Evolutionary conservation across 2,888 invertebrate genomes (phyloP).

Genomic region (Caenorhabditis sp.): DNA sequence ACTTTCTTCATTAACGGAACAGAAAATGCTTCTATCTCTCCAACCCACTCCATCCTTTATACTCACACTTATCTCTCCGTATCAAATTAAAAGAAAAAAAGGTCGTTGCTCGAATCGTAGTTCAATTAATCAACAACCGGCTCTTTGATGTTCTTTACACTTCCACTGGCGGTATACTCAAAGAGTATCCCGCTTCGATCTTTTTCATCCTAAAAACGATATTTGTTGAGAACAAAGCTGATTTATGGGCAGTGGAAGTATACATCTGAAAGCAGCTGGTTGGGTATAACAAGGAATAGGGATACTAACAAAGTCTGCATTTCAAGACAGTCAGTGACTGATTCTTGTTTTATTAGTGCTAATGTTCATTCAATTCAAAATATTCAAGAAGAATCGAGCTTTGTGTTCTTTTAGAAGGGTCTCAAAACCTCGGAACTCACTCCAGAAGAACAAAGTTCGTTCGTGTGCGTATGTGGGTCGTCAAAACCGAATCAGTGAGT

Average conservation of each 20-base stretch:
- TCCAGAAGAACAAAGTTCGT: conserved; percentile 3
- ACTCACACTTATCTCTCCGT: conserved; percentile 13
- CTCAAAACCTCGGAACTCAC: background rate
- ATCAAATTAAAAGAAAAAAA: background rate
- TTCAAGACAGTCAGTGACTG: background rate
- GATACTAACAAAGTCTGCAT: background rate
- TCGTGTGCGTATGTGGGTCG: conserved; percentile 1
- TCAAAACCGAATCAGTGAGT: conserved; percentile 16
- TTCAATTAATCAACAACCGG: conserved; percentile 41
- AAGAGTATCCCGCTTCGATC: background rate
- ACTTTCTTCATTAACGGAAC: too few relatives aligned
- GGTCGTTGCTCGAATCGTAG: conserved; percentile 20
- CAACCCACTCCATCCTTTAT: conserved; percentile 5
- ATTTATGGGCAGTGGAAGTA: background rate
- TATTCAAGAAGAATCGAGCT: too few relatives aligned
- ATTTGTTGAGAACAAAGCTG: background rate
- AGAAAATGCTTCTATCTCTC: background rate
- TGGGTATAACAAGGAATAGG: background rate
- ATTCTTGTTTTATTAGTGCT: background rate
- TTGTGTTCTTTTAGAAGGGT: too few relatives aligned
- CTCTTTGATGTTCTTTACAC: conserved; percentile 40
- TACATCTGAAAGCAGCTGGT: background rate
- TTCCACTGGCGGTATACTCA: conserved; percentile 22
- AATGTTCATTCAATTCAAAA: too few relatives aligned
- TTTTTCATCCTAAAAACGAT: background rate